Evolutionary conservation across 2,888 invertebrate genomes (phyloP).

Genomic region (Balanococcus diminutus): DNA sequence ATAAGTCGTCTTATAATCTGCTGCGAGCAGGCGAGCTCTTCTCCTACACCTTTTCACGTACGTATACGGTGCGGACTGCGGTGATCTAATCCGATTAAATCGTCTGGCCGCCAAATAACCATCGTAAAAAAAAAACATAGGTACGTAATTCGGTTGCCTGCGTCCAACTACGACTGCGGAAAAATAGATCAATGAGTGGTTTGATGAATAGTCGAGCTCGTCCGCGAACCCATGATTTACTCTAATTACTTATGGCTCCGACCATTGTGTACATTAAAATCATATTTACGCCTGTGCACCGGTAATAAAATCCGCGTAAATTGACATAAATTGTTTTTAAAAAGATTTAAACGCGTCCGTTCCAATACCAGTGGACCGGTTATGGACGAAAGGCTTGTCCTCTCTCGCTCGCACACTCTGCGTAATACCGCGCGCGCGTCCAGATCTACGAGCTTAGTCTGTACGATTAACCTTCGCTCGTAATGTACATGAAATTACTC

Average conservation of each 20-base stretch:
- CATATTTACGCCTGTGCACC: not conserved
- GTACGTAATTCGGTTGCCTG: not conserved
- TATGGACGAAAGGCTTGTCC: not conserved
- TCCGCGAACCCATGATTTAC: not conserved
- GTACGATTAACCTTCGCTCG: not conserved
- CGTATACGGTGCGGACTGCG: not conserved
- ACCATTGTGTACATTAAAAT: not conserved
- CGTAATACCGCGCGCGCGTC: not conserved
- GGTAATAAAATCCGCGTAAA: conserved; percentile 9
- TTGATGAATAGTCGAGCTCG: not conserved
- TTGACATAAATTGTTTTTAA: not conserved
- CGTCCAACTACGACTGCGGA: not conserved
- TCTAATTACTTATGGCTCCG: not conserved
- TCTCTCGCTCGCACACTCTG: not conserved
- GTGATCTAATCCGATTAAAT: not conserved
- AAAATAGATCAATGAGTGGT: not conserved
- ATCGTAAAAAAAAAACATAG: not conserved
- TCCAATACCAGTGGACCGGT: not conserved
- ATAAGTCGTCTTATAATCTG: not conserved
- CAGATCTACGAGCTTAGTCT: not conserved
- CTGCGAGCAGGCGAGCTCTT: not conserved
- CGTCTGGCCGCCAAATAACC: not conserved
- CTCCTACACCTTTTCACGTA: no score
- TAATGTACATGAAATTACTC: not conserved
- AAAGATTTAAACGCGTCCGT: not conserved